phyloP scores from a whole-genome alignment of 1,140 invertebrate species.

The Meloidogyne chitwoodi region DNA sequence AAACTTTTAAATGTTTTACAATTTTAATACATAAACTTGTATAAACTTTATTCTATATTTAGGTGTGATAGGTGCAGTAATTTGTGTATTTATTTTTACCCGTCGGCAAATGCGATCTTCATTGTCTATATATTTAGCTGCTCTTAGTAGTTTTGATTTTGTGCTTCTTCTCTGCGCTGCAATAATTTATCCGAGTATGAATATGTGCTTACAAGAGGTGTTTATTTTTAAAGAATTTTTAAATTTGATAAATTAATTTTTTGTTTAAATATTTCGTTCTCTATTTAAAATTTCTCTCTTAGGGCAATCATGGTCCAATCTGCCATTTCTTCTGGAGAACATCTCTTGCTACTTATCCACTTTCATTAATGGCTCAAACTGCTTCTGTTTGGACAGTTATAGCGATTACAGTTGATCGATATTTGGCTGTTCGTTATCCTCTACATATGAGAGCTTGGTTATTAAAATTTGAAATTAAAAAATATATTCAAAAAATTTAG shows the following conservation, averaged over 20 bases:
- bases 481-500: slow-evolving; percentile 3
- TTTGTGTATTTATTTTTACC: slow-evolving; percentile 53
- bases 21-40: background rate
- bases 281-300: too few species aligned
- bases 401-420: slow-evolving; percentile 56
- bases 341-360: slow-evolving; percentile 53
- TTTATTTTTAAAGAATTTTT: background rate
- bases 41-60: slow-evolving; percentile 3
- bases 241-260: too few species aligned
- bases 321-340: slow-evolving; percentile 58
- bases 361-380: slow-evolving; percentile 55
- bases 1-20: background rate
- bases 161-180: slow-evolving; percentile 48
- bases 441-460: slow-evolving; percentile 44
- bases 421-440: slow-evolving; percentile 52
- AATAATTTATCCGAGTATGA: slow-evolving; percentile 58
- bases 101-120: slow-evolving; percentile 55
- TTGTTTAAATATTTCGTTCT: background rate
- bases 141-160: slow-evolving; percentile 54
- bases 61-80: slow-evolving; percentile 33
- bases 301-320: slow-evolving; percentile 31
- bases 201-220: slow-evolving; percentile 46
- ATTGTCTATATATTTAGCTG: slow-evolving; percentile 56
- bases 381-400: slow-evolving; percentile 58
- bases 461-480: too few species aligned